Evolutionary conservation across 2,113 vertebrate species (phyloP).

Genomic region (Syngnathus scovelli): DNA sequence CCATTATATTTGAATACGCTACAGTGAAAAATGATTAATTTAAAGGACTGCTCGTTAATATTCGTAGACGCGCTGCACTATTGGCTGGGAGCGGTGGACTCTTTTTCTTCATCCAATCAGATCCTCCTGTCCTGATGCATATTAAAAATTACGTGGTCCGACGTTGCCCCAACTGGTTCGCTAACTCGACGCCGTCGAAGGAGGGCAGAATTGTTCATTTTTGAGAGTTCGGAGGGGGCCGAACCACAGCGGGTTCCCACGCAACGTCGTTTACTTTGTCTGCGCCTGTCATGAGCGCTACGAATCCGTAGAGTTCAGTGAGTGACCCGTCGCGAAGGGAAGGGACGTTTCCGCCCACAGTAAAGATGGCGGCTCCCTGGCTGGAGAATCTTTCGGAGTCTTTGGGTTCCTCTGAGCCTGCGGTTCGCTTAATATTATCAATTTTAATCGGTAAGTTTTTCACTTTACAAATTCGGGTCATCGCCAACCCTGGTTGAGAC

Average conservation of each 20-base stretch:
- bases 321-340: slow-evolving; percentile 49
- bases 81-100: neutral
- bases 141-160: neutral
- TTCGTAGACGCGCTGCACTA: neutral
- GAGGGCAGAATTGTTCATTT: neutral
- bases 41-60: neutral
- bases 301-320: slow-evolving; percentile 23
- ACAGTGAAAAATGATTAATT: neutral
- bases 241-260: slow-evolving; percentile 1
- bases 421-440: slow-evolving; percentile 84
- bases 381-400: slow-evolving; percentile 75
- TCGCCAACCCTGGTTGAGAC: neutral
- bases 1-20: neutral
- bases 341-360: slow-evolving; percentile 71
- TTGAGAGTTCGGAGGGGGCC: neutral
- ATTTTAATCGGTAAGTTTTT: slow-evolving; percentile 82
- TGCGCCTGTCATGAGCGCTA: neutral
- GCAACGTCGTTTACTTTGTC: neutral
- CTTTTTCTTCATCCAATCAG: neutral
- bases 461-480: neutral
- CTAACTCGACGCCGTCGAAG: neutral
- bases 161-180: neutral
- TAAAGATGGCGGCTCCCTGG: slow-evolving; percentile 77
- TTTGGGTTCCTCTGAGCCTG: slow-evolving; percentile 85
- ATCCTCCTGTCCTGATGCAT: neutral